Evolutionary conservation across 2,888 invertebrate species (phyloP).

Genomic region (Phengaris alcon): DNA sequence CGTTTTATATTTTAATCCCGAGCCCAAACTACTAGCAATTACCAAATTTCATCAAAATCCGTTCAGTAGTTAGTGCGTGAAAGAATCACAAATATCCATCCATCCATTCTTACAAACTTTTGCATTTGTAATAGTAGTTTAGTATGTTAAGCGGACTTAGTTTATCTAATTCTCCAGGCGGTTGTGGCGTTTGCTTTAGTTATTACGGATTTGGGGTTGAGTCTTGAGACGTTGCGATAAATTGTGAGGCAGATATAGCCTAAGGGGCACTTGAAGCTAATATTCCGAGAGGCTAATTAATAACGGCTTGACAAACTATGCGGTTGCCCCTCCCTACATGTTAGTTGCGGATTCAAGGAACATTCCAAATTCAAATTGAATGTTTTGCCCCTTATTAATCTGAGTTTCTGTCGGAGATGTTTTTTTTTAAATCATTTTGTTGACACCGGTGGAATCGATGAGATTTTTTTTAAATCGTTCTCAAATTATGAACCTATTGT

Average conservation of each 20-base stretch:
- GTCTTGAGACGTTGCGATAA: not conserved
- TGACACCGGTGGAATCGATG: no score
- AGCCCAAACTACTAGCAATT: no score
- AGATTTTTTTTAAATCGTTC: no score
- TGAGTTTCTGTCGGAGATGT: no score
- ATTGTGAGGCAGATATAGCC: slow-evolving; percentile 13
- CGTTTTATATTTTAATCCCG: no score
- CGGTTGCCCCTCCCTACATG: slow-evolving; percentile 44
- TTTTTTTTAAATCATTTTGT: not conserved
- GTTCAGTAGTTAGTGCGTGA: no score
- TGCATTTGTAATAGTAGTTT: no score
- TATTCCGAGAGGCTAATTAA: slow-evolving; percentile 54
- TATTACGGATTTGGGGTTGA: slow-evolving; percentile 22
- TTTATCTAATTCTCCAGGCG: slow-evolving; percentile 2
- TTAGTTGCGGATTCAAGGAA: slow-evolving; percentile 29
- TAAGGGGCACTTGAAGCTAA: slow-evolving; percentile 10
- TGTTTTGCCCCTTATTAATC: not conserved
- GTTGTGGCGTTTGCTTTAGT: slow-evolving; percentile 22
- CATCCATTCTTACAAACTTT: no score
- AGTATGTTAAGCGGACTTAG: not conserved
- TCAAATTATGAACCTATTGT: no score
- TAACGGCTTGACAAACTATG: slow-evolving; percentile 66
- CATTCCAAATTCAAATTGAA: slow-evolving; percentile 4
- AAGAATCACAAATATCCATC: no score
- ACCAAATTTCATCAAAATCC: no score